These are phyloP conservation scores for Hirundichthys speculiger DNA, from an alignment of 2,113 vertebrate genomes.

Conservation along the genomic window DNA sequence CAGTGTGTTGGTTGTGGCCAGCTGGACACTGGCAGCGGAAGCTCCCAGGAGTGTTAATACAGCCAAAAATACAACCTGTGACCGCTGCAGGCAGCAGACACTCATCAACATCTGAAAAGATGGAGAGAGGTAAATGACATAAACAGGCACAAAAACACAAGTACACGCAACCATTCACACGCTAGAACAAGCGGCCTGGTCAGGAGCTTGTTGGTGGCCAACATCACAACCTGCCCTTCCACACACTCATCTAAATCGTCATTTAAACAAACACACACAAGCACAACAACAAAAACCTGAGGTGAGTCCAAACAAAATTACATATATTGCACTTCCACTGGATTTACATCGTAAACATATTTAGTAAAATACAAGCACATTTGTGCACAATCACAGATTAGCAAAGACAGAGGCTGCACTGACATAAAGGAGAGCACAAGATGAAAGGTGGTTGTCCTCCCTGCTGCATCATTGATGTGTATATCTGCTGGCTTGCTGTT, in stretches of 20 bases:
- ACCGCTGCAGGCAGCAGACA: constrained; percentile 46
- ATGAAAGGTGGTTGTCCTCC: constrained; percentile 29
- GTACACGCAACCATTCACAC: constrained; percentile 6
- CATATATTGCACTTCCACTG: no score
- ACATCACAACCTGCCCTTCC: constrained; percentile 55
- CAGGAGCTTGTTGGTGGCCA: constrained; percentile 48
- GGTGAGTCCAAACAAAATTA: no score
- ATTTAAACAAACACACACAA: neutral
- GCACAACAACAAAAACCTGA: no score
- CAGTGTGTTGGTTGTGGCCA: constrained; percentile 51
- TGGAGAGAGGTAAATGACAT: constrained; percentile 3
- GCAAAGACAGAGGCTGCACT: constrained; percentile 1
- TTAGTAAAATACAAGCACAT: neutral
- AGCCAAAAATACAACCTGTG: constrained; percentile 60
- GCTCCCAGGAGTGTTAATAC: constrained; percentile 65
- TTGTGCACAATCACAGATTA: neutral
- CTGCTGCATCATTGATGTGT: constrained; percentile 14
- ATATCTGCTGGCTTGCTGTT: no score
- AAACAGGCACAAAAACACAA: constrained; percentile 9
- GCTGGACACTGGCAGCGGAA: constrained; percentile 62
- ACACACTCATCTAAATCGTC: constrained; percentile 69
- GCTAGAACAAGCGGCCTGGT: constrained; percentile 60
- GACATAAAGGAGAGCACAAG: constrained; percentile 16
- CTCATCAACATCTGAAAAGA: constrained; percentile 70
- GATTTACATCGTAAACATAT: no score